phyloP scores from a whole-genome alignment of 2,797 vertebrate genomes.

The Tangara arthus region DNA sequence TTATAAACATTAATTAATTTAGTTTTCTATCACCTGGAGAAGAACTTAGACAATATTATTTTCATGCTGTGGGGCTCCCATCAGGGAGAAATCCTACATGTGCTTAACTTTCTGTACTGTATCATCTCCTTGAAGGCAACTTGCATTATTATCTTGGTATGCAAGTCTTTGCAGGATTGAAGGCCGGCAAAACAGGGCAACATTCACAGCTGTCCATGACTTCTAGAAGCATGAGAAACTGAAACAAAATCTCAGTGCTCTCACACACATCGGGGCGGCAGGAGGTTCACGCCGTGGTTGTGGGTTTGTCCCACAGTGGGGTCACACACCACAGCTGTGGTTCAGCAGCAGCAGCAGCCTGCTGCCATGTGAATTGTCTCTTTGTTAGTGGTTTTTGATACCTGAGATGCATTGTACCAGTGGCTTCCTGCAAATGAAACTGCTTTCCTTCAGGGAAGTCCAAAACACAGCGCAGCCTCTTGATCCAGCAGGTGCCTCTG shows the following conservation, averaged over 20 bases:
- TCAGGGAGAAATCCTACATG: neutral
- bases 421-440: neutral
- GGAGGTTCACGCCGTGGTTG: neutral
- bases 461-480: accelerated
- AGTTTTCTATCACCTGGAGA: constrained; percentile 16
- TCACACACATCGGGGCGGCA: accelerated
- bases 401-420: neutral
- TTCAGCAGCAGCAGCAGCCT: neutral
- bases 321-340: neutral
- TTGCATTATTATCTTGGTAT: neutral
- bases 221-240: neutral
- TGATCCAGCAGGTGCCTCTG: accelerated
- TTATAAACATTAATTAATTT: constrained; percentile 52
- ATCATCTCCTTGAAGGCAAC: neutral
- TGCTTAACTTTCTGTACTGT: neutral
- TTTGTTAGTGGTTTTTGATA: neutral
- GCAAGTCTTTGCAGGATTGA: neutral
- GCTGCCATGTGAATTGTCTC: neutral
- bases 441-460: neutral
- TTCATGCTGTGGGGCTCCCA: neutral
- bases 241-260: neutral
- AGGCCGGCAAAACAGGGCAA: neutral
- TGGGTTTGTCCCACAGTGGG: neutral
- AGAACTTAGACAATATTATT: constrained; percentile 12
- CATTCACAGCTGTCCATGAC: neutral